phyloP scores from a whole-genome alignment of 2,113 vertebrate species.

The Dendrocopos noguchii region DNA sequence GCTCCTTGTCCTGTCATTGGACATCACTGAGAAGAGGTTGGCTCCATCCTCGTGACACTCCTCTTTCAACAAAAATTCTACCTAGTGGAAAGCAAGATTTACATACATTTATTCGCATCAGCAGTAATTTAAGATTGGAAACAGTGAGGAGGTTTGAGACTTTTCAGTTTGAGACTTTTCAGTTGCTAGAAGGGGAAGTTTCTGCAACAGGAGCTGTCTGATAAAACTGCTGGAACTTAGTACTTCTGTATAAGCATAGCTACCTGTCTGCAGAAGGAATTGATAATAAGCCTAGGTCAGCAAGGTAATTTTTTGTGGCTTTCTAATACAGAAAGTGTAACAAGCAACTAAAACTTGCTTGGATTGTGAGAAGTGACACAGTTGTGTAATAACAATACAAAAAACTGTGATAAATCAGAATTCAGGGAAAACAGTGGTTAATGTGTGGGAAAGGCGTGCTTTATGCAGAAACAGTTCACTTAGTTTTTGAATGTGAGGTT shows the following conservation, averaged over 20 bases:
- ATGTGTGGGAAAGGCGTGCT: not conserved
- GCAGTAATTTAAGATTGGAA: not conserved
- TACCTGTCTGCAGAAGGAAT: not conserved
- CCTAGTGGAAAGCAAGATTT: not conserved
- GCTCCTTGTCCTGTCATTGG: too few species aligned
- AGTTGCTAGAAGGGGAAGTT: not conserved
- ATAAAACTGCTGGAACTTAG: not conserved
- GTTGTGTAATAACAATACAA: not conserved
- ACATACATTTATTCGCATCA: not conserved
- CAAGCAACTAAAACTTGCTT: not conserved
- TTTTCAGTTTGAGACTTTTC: not conserved
- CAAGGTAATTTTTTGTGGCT: not conserved
- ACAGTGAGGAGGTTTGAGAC: not conserved
- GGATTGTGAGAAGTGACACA: fast-evolving
- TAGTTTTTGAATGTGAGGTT: not conserved
- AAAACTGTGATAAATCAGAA: not conserved
- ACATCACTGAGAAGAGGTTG: too few species aligned
- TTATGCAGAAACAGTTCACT: not conserved
- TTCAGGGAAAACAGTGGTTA: not conserved
- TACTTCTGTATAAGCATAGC: not conserved
- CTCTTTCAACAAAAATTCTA: not conserved
- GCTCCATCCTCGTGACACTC: too few species aligned
- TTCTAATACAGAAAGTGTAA: not conserved
- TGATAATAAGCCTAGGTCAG: not conserved
- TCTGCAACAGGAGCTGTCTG: not conserved